These are phyloP conservation scores for Saturnia pavonia DNA, from an alignment of 2,888 invertebrate species.

Conservation along the genomic window DNA sequence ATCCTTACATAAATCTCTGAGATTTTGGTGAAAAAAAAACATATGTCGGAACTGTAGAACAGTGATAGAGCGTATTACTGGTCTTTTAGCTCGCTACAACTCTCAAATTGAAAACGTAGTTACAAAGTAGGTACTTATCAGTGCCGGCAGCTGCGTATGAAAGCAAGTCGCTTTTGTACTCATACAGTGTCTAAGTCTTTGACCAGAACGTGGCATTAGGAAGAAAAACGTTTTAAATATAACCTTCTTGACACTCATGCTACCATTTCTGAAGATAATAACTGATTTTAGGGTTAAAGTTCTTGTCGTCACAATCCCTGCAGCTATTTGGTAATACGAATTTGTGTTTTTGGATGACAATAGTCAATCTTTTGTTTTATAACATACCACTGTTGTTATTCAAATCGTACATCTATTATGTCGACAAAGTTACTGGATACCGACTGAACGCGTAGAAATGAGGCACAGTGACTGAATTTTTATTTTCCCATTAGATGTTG, in stretches of 20 bases:
- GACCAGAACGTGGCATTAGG: background rate
- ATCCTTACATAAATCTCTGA: background rate
- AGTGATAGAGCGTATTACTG: background rate
- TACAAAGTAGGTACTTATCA: background rate
- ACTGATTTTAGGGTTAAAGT: background rate
- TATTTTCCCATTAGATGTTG: too few species aligned
- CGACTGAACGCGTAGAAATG: too few species aligned
- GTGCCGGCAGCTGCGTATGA: background rate
- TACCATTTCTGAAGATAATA: background rate
- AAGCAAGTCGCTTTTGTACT: background rate
- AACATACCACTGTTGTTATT: background rate
- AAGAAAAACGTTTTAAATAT: background rate
- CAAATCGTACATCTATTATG: background rate
- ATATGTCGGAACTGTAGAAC: background rate
- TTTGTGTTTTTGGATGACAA: background rate
- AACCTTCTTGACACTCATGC: background rate
- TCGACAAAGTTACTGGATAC: background rate
- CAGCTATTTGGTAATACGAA: background rate
- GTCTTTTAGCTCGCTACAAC: background rate
- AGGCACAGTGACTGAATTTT: too few species aligned
- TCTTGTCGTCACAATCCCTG: background rate
- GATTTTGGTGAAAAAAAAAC: background rate
- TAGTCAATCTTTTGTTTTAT: too few species aligned
- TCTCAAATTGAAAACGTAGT: background rate
- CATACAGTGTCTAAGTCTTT: background rate